A percentile compares a stretch with the other conserved stretches of the same genome.
Evolutionary conservation across 2,113 vertebrate species (phyloP).

Genomic region (Rattus norvegicus): GRCr8 NC_086028.1:32358501-32359000

Average conservation of each 20-base stretch:
- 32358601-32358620: neutral
- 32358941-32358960: neutral
- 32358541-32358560: accelerated
- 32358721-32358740: conserved; percentile 2
- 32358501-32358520: neutral
- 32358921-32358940: neutral
- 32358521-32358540: neutral
- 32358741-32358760: neutral
- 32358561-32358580: neutral
- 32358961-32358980: conserved; percentile 11
- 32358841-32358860: neutral
- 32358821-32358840: neutral
- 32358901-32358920: neutral
- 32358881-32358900: neutral
- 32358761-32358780: neutral
- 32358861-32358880: neutral
- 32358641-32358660: neutral
- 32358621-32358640: neutral
- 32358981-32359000: conserved; percentile 11
- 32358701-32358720: neutral
- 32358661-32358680: neutral
- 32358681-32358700: neutral
- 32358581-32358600: neutral
- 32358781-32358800: neutral
- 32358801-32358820: neutral